Evolutionary conservation across 2,113 vertebrate species (phyloP).

Genomic region (Elachura formosa): DNA sequence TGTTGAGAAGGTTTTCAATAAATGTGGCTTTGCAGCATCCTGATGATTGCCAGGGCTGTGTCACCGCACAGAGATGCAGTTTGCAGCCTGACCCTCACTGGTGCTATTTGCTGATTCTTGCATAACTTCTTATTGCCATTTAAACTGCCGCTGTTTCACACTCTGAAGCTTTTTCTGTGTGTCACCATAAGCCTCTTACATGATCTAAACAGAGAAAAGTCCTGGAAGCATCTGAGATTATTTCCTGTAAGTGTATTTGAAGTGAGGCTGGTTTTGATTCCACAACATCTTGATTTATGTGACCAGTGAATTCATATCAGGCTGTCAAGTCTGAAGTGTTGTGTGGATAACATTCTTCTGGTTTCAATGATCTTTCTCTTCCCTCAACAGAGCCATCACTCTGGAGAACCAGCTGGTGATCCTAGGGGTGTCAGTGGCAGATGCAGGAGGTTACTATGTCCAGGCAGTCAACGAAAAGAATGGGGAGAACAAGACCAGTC

Average conservation of each 20-base stretch:
- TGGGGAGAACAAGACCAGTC: conserved; percentile 86
- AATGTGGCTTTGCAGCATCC: background rate
- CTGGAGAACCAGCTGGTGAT: conserved; percentile 90
- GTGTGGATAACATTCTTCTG: background rate
- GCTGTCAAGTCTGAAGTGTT: background rate
- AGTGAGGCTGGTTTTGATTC: background rate
- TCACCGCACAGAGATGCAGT: background rate
- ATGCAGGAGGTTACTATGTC: conserved; percentile 82
- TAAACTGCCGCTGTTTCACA: background rate
- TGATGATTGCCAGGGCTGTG: background rate
- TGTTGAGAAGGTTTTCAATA: background rate
- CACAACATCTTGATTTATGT: fast-evolving
- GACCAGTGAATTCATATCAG: background rate
- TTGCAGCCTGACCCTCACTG: background rate
- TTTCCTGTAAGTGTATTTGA: background rate
- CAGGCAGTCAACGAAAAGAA: conserved; percentile 89
- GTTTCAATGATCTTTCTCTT: background rate
- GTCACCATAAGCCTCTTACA: background rate
- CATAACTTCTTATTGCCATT: background rate
- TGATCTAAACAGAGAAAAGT: background rate
- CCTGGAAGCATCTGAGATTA: background rate
- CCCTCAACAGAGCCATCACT: conserved; percentile 79
- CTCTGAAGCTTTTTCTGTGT: background rate
- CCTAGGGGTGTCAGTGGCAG: conserved; percentile 68
- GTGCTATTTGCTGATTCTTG: background rate